Evolutionary conservation across 1,140 invertebrate genomes (phyloP).

Genomic region (Epicauta chinensis): DNA sequence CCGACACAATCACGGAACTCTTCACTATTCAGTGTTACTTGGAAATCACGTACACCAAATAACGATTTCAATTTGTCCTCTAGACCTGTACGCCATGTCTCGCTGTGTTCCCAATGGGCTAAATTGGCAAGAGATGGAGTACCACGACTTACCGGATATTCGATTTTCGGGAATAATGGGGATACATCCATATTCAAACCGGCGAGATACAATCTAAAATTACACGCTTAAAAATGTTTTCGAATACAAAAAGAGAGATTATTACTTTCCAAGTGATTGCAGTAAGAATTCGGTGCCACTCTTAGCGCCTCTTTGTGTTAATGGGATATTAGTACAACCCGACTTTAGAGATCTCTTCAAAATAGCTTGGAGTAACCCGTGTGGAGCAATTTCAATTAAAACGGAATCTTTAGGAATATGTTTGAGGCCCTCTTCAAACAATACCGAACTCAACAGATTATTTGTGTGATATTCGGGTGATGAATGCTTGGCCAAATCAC

Average conservation of each 20-base stretch:
- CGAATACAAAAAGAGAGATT: constrained; percentile 15
- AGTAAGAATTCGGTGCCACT: constrained; percentile 67
- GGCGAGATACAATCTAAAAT: constrained; percentile 36
- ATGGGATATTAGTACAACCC: constrained; percentile 62
- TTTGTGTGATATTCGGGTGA: constrained; percentile 93
- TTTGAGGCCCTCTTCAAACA: constrained; percentile 77
- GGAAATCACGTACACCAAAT: constrained; percentile 32
- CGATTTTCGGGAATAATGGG: constrained; percentile 55
- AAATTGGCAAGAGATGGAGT: constrained; percentile 72
- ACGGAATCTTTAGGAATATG: constrained; percentile 75
- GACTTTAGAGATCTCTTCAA: constrained; percentile 53
- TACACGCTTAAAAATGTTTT: not conserved
- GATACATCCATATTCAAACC: constrained; percentile 40
- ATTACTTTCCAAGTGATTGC: constrained; percentile 64
- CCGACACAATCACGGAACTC: constrained; percentile 40
- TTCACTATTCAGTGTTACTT: constrained; percentile 42
- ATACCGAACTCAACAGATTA: constrained; percentile 76
- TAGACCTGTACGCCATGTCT: constrained; percentile 53
- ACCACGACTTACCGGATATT: constrained; percentile 72
- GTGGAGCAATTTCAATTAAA: constrained; percentile 76
- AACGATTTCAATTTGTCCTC: constrained; percentile 35
- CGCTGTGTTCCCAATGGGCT: constrained; percentile 86
- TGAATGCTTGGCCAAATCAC: constrained; percentile 57
- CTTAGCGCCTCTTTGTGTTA: constrained; percentile 69
- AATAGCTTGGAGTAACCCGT: constrained; percentile 70